Base-by-base conservation (phyloP, 2,797 vertebrate genomes). In the Esox masquinongy region DNA sequence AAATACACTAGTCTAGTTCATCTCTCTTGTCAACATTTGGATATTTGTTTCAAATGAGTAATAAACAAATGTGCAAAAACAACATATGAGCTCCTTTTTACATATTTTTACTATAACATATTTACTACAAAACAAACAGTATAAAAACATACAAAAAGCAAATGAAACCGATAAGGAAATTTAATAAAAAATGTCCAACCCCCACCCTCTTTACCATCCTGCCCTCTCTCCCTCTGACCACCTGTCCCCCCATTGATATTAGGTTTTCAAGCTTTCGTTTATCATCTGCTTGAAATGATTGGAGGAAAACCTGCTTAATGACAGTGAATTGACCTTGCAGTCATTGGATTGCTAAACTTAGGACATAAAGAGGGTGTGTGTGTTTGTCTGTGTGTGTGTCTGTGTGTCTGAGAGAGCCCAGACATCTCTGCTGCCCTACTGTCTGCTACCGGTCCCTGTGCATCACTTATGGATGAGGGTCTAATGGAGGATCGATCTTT, bases 401-500 rank as follows among this genome's bases (percentile, higher is more conserved):
- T 73, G 72, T 39, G 39, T 75, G 49, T 69, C n/a, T 19, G 50
- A 47, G 22, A 17, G 66, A 68, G 59, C 85, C 86, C 84, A 91
- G 89, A 89, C 86, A 70, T 86, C 78, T 84, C 76, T 86, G 74
- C 87, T 86, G 82, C 83, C 84, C 85, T 76, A 34, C 77, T 88
- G 90, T 90, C 86, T 91, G 81, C 82, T 79, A 81, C 83, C 47
- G 75, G 76, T 88, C 83, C 79, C 82, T 82, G 80, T 77, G 70
- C 88, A 92, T 93, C 85, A 89, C 86, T 93, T 93, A 92, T 94
- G 90, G 88, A 93, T 89, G 88, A 90, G 80, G 78, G 81, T 82
- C 87, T 91, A 90, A 92, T 90, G 89, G 91, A 90, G 81, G 85
- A 93, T 92, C 83, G 80, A 89, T 92, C 86, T 85, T 73, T 83